Evolutionary conservation across 2,888 invertebrate genomes (phyloP).

Genomic region (Callimorpha dominula): DNA sequence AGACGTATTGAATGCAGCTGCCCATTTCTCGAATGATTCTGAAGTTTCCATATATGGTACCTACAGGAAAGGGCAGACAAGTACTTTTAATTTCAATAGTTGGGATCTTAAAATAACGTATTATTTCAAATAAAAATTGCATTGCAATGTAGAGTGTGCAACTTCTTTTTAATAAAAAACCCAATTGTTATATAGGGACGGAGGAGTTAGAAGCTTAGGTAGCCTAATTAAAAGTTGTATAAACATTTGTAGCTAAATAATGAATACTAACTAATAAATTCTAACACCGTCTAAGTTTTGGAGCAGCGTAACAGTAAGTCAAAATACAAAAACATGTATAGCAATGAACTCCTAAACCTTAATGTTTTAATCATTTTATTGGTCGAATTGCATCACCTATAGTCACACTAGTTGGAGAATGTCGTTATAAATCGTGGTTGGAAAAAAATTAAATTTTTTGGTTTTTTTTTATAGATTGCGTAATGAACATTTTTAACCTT

Average conservation of each 20-base stretch:
- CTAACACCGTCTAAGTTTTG: neutral
- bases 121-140: neutral
- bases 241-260: neutral
- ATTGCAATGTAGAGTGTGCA: neutral
- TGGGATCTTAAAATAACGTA: neutral
- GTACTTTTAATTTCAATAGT: neutral
- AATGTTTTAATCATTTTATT: too few relatives aligned
- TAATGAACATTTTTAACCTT: too few relatives aligned
- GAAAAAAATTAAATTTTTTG: too few relatives aligned
- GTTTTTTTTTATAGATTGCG: too few relatives aligned
- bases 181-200: neutral
- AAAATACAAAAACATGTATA: neutral
- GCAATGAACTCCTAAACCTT: neutral
- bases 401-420: too few relatives aligned
- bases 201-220: neutral
- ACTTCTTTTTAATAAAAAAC: too few relatives aligned
- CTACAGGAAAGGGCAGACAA: neutral
- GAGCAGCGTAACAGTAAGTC: neutral
- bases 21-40: constrained; percentile 13
- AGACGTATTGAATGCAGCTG: constrained; percentile 14
- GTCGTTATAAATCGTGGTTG: too few relatives aligned
- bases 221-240: too few relatives aligned
- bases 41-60: constrained; percentile 10
- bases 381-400: too few relatives aligned
- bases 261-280: neutral